Percentiles rank a stretch among this genome's conserved stretches.
phyloP scores from a whole-genome alignment of 1,140 invertebrate species.

The Dinothrombium tinctorium region DNA sequence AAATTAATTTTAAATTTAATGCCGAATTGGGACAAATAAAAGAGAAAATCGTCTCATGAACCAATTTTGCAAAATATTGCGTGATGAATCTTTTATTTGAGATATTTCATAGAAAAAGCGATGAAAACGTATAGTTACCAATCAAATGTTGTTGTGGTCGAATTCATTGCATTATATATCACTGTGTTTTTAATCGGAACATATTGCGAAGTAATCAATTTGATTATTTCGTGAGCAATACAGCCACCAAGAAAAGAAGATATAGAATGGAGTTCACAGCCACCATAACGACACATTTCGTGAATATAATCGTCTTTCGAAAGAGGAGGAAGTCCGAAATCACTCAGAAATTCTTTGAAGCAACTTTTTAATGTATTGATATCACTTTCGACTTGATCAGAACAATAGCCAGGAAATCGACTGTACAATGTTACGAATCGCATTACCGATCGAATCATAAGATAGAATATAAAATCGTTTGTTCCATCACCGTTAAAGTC shows the following conservation, averaged over 20 bases:
- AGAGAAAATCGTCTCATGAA: no score
- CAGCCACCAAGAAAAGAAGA: slow-evolving; percentile 78
- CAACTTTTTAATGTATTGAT: slow-evolving; percentile 54
- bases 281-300: slow-evolving; percentile 81
- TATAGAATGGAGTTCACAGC: slow-evolving; percentile 78
- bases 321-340: slow-evolving; percentile 48
- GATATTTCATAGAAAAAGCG: no score
- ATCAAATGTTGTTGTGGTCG: slow-evolving; percentile 42
- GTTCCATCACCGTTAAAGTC: slow-evolving; percentile 24
- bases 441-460: slow-evolving; percentile 68
- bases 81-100: no score
- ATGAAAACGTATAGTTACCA: no score
- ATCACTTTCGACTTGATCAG: slow-evolving; percentile 64
- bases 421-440: slow-evolving; percentile 67
- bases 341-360: slow-evolving; percentile 33
- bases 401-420: slow-evolving; percentile 65
- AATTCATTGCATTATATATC: slow-evolving; percentile 79
- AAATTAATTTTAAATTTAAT: no score
- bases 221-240: slow-evolving; percentile 85
- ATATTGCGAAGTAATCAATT: slow-evolving; percentile 89
- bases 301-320: slow-evolving; percentile 82
- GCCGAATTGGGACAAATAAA: no score
- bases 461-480: slow-evolving; percentile 66
- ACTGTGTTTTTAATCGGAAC: slow-evolving; percentile 86
- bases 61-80: no score